Evolutionary conservation across 2,113 vertebrate genomes (phyloP).

Genomic region (Nibea albiflora): DNA sequence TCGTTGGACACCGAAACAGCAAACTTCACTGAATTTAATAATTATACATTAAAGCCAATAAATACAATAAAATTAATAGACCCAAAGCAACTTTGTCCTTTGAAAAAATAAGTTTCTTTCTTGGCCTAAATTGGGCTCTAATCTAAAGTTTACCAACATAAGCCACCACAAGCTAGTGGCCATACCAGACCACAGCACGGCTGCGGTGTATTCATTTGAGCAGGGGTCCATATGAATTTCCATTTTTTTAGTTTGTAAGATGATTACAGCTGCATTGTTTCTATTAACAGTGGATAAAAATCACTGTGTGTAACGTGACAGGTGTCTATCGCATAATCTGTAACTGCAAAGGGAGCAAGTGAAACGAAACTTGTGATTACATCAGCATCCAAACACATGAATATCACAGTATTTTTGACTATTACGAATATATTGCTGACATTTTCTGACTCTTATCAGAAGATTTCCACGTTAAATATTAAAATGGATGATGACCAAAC

Average conservation of each 20-base stretch:
- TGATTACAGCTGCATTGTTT: neutral
- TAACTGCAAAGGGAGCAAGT: neutral
- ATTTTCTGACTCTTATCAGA: neutral
- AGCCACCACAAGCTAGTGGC: neutral
- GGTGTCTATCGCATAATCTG: neutral
- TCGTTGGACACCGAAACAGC: too few species aligned
- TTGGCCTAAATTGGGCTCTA: too few species aligned
- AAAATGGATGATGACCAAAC: neutral
- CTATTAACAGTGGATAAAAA: neutral
- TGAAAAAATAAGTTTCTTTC: too few species aligned
- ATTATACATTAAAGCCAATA: too few species aligned
- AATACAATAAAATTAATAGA: too few species aligned
- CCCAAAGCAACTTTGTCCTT: too few species aligned
- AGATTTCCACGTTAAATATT: neutral
- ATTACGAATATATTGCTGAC: too few species aligned
- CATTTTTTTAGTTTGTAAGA: too few species aligned
- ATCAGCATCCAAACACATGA: neutral
- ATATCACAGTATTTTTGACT: neutral
- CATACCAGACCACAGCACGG: neutral
- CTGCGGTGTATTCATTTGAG: neutral
- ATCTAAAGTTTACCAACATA: neutral
- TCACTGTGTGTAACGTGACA: neutral
- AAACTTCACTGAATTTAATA: too few species aligned
- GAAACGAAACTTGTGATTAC: neutral
- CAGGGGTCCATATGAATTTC: neutral